Percentiles rank a stretch among this genome's conserved stretches.
phyloP scores from a whole-genome alignment of 2,113 vertebrate species.

The Empidonax alnorum region DNA sequence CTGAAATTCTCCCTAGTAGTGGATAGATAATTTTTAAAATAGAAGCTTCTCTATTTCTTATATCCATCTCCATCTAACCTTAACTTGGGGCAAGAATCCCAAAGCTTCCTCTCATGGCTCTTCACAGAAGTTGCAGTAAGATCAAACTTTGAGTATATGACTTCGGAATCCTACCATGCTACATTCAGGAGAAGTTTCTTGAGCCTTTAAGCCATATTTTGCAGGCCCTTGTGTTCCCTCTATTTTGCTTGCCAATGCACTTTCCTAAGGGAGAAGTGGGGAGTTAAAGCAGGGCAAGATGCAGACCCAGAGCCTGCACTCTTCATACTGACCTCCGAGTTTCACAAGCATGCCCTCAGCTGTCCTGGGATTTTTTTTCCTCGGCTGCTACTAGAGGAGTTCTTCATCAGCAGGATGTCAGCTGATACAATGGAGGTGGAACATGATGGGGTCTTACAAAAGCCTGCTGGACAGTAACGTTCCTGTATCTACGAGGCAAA shows the following conservation, averaged over 20 bases:
- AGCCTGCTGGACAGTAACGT: background rate
- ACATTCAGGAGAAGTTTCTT: background rate
- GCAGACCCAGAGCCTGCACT: background rate
- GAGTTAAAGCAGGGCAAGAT: background rate
- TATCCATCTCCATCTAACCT: background rate
- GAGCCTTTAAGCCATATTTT: background rate
- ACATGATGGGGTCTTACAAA: background rate
- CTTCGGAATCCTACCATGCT: background rate
- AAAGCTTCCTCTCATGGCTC: background rate
- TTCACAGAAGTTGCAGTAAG: background rate
- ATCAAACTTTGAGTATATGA: background rate
- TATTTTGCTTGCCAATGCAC: background rate
- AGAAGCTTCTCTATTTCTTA: background rate
- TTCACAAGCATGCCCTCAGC: background rate
- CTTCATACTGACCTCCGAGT: background rate
- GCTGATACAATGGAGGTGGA: background rate
- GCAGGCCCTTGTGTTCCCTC: background rate
- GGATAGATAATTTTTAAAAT: background rate
- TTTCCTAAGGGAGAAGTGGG: background rate
- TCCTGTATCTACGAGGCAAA: background rate
- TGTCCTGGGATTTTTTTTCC: background rate
- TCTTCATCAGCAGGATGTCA: background rate
- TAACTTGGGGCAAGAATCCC: background rate
- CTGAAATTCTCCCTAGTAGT: background rate
- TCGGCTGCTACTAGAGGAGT: background rate